Conservation (phyloP, 2,888 invertebrate genomes). For the Caenorhabditis sinica region DNA sequence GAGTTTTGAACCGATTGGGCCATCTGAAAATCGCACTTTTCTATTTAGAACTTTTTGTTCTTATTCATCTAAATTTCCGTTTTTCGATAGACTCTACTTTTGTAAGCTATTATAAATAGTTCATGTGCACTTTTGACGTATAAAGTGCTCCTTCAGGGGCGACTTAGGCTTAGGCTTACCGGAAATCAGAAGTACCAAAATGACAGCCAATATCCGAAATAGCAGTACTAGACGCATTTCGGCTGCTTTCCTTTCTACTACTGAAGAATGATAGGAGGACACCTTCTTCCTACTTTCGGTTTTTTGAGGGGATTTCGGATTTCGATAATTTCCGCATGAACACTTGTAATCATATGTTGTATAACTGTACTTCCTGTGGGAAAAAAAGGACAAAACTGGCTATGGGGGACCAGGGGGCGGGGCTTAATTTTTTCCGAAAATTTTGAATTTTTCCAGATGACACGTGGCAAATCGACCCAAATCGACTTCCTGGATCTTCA, state of each 20-base stretch:
- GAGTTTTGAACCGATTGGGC: no score
- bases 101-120: no score
- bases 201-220: slow-evolving; percentile 10
- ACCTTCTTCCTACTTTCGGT: no score
- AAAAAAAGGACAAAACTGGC: slow-evolving; percentile 26
- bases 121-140: neutral
- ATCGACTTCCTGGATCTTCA: no score
- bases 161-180: neutral
- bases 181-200: slow-evolving; percentile 21
- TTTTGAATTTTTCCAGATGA: no score
- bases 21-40: no score
- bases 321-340: slow-evolving; percentile 50
- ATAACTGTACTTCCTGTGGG: slow-evolving; percentile 32
- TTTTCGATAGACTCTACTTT: no score
- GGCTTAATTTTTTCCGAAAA: neutral
- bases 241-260: neutral
- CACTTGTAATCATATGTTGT: slow-evolving; percentile 10
- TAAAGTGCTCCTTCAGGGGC: neutral
- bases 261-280: neutral
- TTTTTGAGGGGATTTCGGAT: no score
- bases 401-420: neutral
- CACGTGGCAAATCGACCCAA: no score
- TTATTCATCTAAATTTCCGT: no score
- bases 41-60: no score
- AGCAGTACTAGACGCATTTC: neutral